Evolutionary conservation across 2,797 vertebrate species (phyloP), one percentile per base, ranked within the genome.

Genomic region (Sandelia bainsii): DNA sequence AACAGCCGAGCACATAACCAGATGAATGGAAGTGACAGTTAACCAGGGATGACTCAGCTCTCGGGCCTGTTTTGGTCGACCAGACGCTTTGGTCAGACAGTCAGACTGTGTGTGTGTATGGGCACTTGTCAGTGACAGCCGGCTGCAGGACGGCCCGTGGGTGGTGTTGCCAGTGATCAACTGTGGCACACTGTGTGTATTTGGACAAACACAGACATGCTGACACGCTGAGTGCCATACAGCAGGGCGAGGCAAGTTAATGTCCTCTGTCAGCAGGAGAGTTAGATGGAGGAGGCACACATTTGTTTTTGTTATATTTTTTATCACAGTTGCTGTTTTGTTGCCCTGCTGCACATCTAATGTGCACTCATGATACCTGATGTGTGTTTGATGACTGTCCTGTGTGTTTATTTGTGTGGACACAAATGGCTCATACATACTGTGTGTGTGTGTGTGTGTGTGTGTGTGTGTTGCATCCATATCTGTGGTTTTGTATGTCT

Each of bases 51-150:
- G 89, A 88, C 85, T 92, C 80, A 67, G 86, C 88, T 84, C 46
- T 69, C 1, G 37, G 87, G 77, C 70, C 59, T 68, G 68, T 81
- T 84, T 34, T 53, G 75, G 84, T 74, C 59, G 9, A 49, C 46
- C 86, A 85, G 86, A 91, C 86, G 46, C 79, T 80, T 20, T 23
- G 56, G 68, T 84, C 82, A 87, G 90, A 87, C 88, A 85, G 79
- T 80, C 84, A 80, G 84, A 84, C 83, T 62, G 75, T 34, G 77
- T 79, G 79, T 74, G 29, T 32, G 79, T 74, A 6, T 32, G 72
- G 84, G 82, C 80, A 20, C 74, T 72, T 19, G 64, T 74, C 65
- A 42, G 75, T 82, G 85, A 84, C 82, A 82, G 85, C 39, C 39
- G 48, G 85, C 87, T 73, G 69, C 68, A 50, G 87, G 86, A 78